Evolutionary conservation across 2,888 invertebrate genomes (phyloP).

Genomic region (Synanthedon formicaeformis): DNA sequence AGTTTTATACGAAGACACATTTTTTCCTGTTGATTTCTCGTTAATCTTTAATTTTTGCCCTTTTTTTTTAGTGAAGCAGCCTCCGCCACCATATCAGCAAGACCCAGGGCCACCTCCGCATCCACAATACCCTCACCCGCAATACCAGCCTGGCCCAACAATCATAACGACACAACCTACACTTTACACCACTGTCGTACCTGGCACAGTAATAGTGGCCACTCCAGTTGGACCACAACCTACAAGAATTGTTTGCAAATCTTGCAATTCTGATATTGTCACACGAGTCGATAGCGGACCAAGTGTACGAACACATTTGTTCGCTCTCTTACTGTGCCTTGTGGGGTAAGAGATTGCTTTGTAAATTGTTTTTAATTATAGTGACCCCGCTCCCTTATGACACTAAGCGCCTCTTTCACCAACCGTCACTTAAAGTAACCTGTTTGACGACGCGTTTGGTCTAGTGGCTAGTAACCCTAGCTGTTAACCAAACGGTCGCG

Average conservation of each 20-base stretch:
- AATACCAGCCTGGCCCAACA: background rate
- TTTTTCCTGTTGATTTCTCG: too few relatives aligned
- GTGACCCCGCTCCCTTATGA: too few relatives aligned
- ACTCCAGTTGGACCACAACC: constrained; percentile 48
- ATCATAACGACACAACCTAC: background rate
- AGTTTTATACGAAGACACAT: too few relatives aligned
- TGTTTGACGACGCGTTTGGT: too few relatives aligned
- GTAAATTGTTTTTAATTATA: too few relatives aligned
- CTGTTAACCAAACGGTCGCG: too few relatives aligned
- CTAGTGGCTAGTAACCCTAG: too few relatives aligned
- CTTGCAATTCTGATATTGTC: constrained; percentile 49
- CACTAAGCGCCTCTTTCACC: too few relatives aligned
- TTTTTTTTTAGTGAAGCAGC: background rate
- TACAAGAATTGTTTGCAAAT: constrained; percentile 45
- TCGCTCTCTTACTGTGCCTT: constrained; percentile 58
- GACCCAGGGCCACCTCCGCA: background rate
- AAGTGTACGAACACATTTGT: constrained; percentile 65
- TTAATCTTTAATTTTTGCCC: too few relatives aligned
- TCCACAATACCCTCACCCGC: background rate
- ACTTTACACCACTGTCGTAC: constrained; percentile 6
- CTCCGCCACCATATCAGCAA: background rate
- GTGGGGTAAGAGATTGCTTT: constrained; percentile 15
- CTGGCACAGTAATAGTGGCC: constrained; percentile 11
- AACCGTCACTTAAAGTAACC: too few relatives aligned
- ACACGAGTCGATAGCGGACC: constrained; percentile 52